Percentiles rank a stretch among this genome's conserved stretches.
phyloP scores from a whole-genome alignment of 2,888 invertebrate genomes.

The Macaria notata region DNA sequence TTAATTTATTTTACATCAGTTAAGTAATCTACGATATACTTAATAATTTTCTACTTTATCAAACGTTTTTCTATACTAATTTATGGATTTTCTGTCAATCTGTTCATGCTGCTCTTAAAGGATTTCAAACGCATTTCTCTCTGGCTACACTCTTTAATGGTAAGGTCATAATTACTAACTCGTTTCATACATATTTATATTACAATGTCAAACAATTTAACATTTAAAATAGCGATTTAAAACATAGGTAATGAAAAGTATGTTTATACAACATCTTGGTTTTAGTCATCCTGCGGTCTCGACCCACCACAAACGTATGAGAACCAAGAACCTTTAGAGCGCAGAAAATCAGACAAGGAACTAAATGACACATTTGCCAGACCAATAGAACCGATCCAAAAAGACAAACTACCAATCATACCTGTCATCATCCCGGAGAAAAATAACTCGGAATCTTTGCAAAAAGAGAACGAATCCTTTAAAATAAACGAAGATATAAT shows the following conservation, averaged over 20 bases:
- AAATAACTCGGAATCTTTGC: slow-evolving; percentile 52
- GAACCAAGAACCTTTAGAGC: slow-evolving; percentile 65
- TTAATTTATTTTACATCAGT: too few relatives aligned
- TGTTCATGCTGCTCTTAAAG: slow-evolving; percentile 57
- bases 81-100: not conserved
- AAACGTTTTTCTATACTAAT: slow-evolving; percentile 4
- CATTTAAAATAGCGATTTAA: too few relatives aligned
- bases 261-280: not conserved
- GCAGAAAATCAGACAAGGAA: slow-evolving; percentile 62
- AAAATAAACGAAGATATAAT: slow-evolving; percentile 58
- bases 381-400: slow-evolving; percentile 48
- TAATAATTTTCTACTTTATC: not conserved
- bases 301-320: slow-evolving; percentile 69
- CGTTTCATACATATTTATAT: too few relatives aligned
- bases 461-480: slow-evolving; percentile 56
- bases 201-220: too few relatives aligned
- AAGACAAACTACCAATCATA: slow-evolving; percentile 57
- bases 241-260: too few relatives aligned
- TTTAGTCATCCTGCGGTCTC: slow-evolving; percentile 65
- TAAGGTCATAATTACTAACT: slow-evolving; percentile 40
- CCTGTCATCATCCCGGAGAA: slow-evolving; percentile 59
- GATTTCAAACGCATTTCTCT: slow-evolving; percentile 49
- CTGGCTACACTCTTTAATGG: slow-evolving; percentile 57
- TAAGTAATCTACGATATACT: too few relatives aligned
- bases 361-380: slow-evolving; percentile 60